phyloP scores from a whole-genome alignment of 2,113 vertebrate species.

The Toxotes chatareus region DNA sequence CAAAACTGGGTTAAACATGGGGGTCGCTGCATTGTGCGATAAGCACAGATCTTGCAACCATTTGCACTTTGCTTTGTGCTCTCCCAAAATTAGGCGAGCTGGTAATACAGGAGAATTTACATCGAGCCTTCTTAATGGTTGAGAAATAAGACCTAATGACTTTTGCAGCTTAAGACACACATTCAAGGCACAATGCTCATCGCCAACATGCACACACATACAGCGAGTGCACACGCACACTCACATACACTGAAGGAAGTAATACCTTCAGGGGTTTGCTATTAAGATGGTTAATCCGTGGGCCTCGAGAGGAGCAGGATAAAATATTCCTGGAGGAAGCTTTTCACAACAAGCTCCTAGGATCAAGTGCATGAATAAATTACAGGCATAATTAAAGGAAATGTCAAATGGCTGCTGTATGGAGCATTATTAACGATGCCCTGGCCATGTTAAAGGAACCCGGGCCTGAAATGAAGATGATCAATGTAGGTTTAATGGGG shows the following conservation, averaged over 20 bases:
- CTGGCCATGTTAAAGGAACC: slow-evolving; percentile 74
- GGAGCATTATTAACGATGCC: slow-evolving; percentile 80
- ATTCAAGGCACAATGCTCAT: slow-evolving; percentile 55
- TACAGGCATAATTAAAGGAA: slow-evolving; percentile 86
- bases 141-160: slow-evolving; percentile 76
- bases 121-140: slow-evolving; percentile 63
- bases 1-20: slow-evolving; percentile 80
- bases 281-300: slow-evolving; percentile 83
- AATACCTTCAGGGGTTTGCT: slow-evolving; percentile 78
- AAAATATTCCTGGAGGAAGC: slow-evolving; percentile 83
- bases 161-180: slow-evolving; percentile 73
- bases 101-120: slow-evolving; percentile 59
- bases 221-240: slow-evolving; percentile 20
- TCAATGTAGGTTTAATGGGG: slow-evolving; percentile 80
- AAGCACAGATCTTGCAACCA: slow-evolving; percentile 77
- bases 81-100: slow-evolving; percentile 66
- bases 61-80: slow-evolving; percentile 78
- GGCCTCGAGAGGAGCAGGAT: slow-evolving; percentile 72
- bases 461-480: slow-evolving; percentile 73
- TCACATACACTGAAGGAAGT: slow-evolving; percentile 53
- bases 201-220: slow-evolving; percentile 13
- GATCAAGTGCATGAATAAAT: slow-evolving; percentile 87
- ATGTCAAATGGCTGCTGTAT: slow-evolving; percentile 84
- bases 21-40: slow-evolving; percentile 72
- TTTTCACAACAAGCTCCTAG: slow-evolving; percentile 84